Base-by-base conservation (phyloP, 2,113 vertebrate species). In the Entelurus aequoreus region DNA sequence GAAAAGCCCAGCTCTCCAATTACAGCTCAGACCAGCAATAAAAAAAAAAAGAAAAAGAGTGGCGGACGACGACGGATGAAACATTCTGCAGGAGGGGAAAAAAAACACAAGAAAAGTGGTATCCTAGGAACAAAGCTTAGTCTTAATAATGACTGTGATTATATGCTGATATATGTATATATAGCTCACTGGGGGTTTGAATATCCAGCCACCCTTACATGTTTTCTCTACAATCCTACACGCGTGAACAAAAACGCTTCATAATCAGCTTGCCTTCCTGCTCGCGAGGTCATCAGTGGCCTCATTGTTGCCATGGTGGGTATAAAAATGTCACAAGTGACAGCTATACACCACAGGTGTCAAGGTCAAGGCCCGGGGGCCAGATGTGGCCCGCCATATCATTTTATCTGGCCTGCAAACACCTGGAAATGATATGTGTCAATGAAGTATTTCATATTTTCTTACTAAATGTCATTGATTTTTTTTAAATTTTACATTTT, bases 1-100 rank as follows among this genome's bases (percentile, higher is more conserved):
- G 48, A 74, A 72, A 77, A 72, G 72, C 77, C 62, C 73, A 72
- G 68, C 61, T 84, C 76, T 79, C 78, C 84, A 81, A 87, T 87
- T 87, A 84, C 60, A 69, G 78, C 40, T 57, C 76, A 73, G 69
- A 74, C 62, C 52, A 28, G 28, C 57, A 44, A 51, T 10, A 7
- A 3, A 28, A 28, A 28, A 19, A 28, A 2, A 16, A n/a, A 8
- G n/a, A n/a, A 51, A 53, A 56, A 48, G 48, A 48, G 59, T 72
- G 67, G 62, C 47, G 54, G 62, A 37, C 46, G 37, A 64, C 8
- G 54, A 62, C 15, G 57, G 21, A 52, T 48, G 7, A 50, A n/a
- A 21, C 1, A 62, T 60, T 61, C 60, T 73, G 48, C 51, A 11
- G 47, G 28, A 46, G 42, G 47, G 48, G 42, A 72, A 62, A 63